Percentiles rank a stretch among this genome's conserved stretches.
phyloP scores from a whole-genome alignment of 1,140 invertebrate genomes.

The Drosophila neocordata region DNA sequence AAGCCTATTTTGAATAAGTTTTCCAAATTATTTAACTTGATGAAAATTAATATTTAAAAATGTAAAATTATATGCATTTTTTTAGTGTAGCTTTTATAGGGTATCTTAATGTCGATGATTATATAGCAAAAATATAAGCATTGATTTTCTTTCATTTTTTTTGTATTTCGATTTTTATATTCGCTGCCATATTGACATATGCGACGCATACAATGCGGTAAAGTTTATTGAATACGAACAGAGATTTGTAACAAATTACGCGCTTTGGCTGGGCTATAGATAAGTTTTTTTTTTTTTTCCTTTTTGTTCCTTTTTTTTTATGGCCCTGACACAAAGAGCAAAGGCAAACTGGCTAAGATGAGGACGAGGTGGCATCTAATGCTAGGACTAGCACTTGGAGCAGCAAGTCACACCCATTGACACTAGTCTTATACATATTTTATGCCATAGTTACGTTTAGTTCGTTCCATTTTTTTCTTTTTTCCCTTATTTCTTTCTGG shows the following conservation, averaged over 20 bases:
- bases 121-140: no score
- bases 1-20: no score
- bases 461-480: slow-evolving; percentile 4
- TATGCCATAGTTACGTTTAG: slow-evolving; percentile 53
- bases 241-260: slow-evolving; percentile 77
- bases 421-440: slow-evolving; percentile 41
- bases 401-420: slow-evolving; percentile 28
- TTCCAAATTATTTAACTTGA: no score
- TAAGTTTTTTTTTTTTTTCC: background rate
- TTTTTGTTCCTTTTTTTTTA: slow-evolving; percentile 31
- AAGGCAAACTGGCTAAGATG: background rate
- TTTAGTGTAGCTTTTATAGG: no score
- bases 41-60: no score
- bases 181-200: slow-evolving; percentile 21
- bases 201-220: slow-evolving; percentile 59
- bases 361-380: slow-evolving; percentile 11
- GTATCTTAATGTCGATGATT: no score
- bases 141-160: background rate
- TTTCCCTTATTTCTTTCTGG: slow-evolving; percentile 17
- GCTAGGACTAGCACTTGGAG: background rate
- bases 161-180: background rate
- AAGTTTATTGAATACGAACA: slow-evolving; percentile 76
- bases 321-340: slow-evolving; percentile 28
- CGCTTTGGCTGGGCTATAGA: slow-evolving; percentile 42
- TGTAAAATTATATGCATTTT: no score